Conservation (phyloP, 2,888 invertebrate species). For the Serrognathus titanus region DNA sequence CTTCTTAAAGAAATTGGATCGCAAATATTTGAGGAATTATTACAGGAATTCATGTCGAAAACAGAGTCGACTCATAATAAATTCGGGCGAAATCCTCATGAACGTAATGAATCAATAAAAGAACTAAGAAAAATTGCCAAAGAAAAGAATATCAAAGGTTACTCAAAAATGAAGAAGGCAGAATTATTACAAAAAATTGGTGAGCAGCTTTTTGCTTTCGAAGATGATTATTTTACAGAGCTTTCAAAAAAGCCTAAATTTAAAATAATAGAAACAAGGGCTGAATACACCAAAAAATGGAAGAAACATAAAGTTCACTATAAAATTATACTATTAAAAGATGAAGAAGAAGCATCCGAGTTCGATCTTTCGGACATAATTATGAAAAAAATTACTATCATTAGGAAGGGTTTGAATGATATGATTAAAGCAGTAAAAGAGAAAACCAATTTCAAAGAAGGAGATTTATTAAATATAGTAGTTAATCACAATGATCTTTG, state of each 20-base stretch:
- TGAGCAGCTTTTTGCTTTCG: too few relatives aligned
- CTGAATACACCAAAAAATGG: neutral
- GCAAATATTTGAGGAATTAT: neutral
- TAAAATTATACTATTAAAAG: neutral
- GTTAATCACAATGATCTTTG: neutral
- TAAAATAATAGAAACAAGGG: too few relatives aligned
- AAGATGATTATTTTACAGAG: too few relatives aligned
- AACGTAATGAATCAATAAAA: neutral
- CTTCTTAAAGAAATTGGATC: neutral
- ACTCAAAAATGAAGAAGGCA: constrained; percentile 10
- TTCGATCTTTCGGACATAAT: too few relatives aligned
- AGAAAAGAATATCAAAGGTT: constrained; percentile 13
- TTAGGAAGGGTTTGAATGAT: neutral
- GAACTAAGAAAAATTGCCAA: constrained; percentile 9
- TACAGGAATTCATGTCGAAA: neutral
- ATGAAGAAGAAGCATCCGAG: neutral
- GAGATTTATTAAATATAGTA: neutral
- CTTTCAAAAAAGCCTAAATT: too few relatives aligned
- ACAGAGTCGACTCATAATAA: neutral
- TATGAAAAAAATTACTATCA: neutral
- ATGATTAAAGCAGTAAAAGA: constrained; percentile 2
- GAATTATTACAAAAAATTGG: neutral
- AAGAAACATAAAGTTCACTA: neutral
- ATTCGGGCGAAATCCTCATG: too few relatives aligned
- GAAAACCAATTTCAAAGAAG: constrained; percentile 8